Evolutionary conservation across 1,140 invertebrate species (phyloP).

Genomic region (Microplitis mediator): DNA sequence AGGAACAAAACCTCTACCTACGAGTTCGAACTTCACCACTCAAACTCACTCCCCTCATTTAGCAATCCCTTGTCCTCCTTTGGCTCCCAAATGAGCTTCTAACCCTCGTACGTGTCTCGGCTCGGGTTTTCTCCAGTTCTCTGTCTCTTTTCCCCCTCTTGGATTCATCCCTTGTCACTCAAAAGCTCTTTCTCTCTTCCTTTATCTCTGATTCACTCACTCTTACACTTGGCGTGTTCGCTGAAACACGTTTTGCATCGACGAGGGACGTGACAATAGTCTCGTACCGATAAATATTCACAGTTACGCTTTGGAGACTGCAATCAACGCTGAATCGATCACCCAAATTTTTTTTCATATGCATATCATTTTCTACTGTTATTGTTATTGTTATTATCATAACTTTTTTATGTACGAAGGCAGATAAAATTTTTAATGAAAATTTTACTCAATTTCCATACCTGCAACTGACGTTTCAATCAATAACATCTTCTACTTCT

Average conservation of each 20-base stretch:
- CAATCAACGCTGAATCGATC: neutral
- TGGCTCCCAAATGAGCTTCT: neutral
- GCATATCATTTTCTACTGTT: too few relatives aligned
- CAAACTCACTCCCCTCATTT: constrained; percentile 33
- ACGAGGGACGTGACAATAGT: constrained; percentile 2
- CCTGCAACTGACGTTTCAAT: too few relatives aligned
- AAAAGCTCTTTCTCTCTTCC: neutral
- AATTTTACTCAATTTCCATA: too few relatives aligned
- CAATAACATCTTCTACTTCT: too few relatives aligned
- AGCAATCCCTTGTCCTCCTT: constrained; percentile 15
- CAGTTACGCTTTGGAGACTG: neutral
- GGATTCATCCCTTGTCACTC: neutral
- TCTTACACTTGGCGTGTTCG: constrained; percentile 6
- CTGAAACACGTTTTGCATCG: neutral
- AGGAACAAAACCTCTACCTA: constrained; percentile 48
- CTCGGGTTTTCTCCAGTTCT: neutral
- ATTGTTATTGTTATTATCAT: too few relatives aligned
- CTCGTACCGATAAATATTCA: neutral
- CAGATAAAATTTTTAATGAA: too few relatives aligned
- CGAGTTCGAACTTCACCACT: constrained; percentile 49
- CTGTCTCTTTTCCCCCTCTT: neutral
- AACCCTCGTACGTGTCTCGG: constrained; percentile 20
- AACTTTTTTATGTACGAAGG: too few relatives aligned
- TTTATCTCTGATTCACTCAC: constrained; percentile 16
- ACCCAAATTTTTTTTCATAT: neutral